Evolutionary conservation across 64 coral and sea anemone species (phyloP), one percentile per base, ranked within the genome.

Genomic region (Actinia equina): DNA sequence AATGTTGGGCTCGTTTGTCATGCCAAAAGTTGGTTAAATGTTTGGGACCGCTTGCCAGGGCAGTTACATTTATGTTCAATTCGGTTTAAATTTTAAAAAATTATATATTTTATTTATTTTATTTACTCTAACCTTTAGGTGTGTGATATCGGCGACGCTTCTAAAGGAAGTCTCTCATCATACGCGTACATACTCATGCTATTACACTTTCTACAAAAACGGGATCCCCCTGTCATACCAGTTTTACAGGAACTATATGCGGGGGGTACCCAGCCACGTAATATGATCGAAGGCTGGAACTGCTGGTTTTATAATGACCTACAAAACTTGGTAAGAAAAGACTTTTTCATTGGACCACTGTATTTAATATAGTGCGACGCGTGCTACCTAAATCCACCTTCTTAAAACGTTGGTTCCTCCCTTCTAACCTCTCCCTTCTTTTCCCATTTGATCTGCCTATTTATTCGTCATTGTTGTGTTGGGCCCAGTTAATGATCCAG

Each of bases 131-230:
- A 62, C 6, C 25, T 85, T 26, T 54, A 98, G 96, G 64, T 98
- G 16, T 98, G 96, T 93, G 93, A 95, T 18, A 98, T 98, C 62
- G 96, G 96, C 83, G 96, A 98, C 71, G 96, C 96, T 12, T 98
- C 96, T 59, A 94, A 95, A 71, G 96, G 96, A 44, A 98, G 96
- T 58, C 63, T 98, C 8, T 98, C 96, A 2, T 98, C 96, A 0
- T 98, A 98, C 46, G 96, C 96, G 0, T 98, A 98, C 16, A 98
- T 98, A 44, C 86, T 98, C 12, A 93, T 98, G 96, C 46, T 98
- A 16, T 69, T 98, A 26, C 96, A 98, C 51, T 98, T 92, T 69
- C 77, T 98, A 79, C 96, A 98, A 54, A 90, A 94, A 71, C 89
- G 88, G 59, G 45, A 85, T 4, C 92, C 92, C 4, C 92, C 92